A percentile compares a stretch with the other conserved stretches of the same genome.
phyloP scores from a whole-genome alignment of 2,888 invertebrate species.

The Athrips mouffetella region DNA sequence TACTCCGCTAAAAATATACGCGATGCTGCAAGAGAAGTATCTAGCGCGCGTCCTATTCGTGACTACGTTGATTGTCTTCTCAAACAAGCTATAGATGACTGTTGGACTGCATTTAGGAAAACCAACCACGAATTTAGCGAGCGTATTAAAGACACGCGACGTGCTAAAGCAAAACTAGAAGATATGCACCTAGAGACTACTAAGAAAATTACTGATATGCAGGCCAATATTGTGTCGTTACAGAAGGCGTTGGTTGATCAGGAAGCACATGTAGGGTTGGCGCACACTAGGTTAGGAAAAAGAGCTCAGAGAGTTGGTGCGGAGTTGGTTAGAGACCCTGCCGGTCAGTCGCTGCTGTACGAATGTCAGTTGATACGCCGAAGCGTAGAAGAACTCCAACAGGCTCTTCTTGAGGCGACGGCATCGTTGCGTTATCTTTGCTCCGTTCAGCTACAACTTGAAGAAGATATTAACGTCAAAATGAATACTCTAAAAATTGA shows the following conservation, averaged over 20 bases:
- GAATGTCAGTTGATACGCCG: conserved; percentile 84
- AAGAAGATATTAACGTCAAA: conserved; percentile 95
- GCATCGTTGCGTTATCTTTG: conserved; percentile 88
- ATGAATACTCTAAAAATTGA: conserved; percentile 94
- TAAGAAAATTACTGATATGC: conserved; percentile 85
- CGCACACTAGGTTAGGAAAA: conserved; percentile 90
- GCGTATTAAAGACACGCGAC: conserved; percentile 87
- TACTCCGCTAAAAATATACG: conserved; percentile 84
- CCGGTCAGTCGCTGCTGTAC: conserved; percentile 84
- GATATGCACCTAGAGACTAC: conserved; percentile 87
- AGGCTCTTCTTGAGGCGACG: conserved; percentile 84
- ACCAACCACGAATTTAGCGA: conserved; percentile 88
- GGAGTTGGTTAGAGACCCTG: conserved; percentile 90
- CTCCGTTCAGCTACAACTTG: conserved; percentile 91
- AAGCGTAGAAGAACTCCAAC: conserved; percentile 82
- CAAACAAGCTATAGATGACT: conserved; percentile 89
- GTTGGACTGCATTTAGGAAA: conserved; percentile 84
- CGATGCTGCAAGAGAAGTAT: conserved; percentile 85
- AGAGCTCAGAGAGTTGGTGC: conserved; percentile 88
- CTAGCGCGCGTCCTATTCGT: conserved; percentile 84
- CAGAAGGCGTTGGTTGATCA: conserved; percentile 89
- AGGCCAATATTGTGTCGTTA: conserved; percentile 84
- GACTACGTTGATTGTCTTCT: conserved; percentile 88
- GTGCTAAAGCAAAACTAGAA: conserved; percentile 88
- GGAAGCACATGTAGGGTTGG: conserved; percentile 88